Percentiles rank a stretch among this genome's conserved stretches.
Evolutionary conservation across 2,888 invertebrate species (phyloP).

Genomic region (Mamestra brassicae): DNA sequence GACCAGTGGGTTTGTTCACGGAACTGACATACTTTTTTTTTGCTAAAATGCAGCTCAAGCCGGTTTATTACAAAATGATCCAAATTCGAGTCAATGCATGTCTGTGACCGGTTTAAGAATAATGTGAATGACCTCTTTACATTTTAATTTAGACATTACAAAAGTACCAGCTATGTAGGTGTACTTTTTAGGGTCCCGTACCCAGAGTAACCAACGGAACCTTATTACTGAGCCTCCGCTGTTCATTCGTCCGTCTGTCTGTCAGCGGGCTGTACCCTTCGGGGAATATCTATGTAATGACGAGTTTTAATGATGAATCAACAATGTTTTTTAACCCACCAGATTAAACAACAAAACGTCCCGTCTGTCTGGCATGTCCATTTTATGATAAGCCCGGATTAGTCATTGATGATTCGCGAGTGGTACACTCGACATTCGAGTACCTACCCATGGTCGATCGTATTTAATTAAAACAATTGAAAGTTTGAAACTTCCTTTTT

Average conservation of each 20-base stretch:
- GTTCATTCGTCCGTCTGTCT: no score
- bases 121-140: slow-evolving; percentile 12
- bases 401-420: neutral
- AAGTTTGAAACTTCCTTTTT: neutral
- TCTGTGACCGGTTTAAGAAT: slow-evolving; percentile 3
- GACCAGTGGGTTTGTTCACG: neutral
- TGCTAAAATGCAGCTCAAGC: neutral
- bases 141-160: neutral
- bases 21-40: slow-evolving; percentile 18
- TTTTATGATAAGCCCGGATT: slow-evolving; percentile 1
- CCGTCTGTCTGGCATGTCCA: neutral
- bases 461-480: neutral
- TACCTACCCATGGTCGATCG: neutral
- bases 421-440: neutral
- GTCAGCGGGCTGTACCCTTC: neutral
- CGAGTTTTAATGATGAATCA: neutral
- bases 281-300: neutral
- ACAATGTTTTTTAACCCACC: neutral
- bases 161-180: no score
- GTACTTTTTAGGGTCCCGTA: no score
- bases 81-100: neutral
- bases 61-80: slow-evolving; percentile 2
- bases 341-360: neutral
- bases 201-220: no score
- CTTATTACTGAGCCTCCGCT: no score